Evolutionary conservation across 2,888 invertebrate species (phyloP).

Genomic region (Phania funesta): DNA sequence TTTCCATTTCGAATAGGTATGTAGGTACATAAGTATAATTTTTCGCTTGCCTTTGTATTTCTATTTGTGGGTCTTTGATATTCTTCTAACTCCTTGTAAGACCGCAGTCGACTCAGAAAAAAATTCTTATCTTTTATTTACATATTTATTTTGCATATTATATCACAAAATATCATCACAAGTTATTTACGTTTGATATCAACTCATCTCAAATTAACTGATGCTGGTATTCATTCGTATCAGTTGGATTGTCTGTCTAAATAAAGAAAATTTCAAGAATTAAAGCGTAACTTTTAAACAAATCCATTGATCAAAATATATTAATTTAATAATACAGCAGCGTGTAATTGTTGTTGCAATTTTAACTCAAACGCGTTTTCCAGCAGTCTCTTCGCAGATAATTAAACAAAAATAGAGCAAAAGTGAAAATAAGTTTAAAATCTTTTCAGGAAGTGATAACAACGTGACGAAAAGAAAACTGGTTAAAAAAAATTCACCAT

Average conservation of each 20-base stretch:
- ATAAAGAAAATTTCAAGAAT: slow-evolving; percentile 27
- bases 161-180: slow-evolving; percentile 13
- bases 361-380: slow-evolving; percentile 51
- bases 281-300: slow-evolving; percentile 30
- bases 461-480: slow-evolving; percentile 37
- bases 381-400: slow-evolving; percentile 28
- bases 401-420: not conserved
- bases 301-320: slow-evolving; percentile 26
- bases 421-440: not conserved
- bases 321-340: slow-evolving; percentile 23
- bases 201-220: slow-evolving; percentile 19
- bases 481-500: not conserved
- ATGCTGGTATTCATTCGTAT: slow-evolving; percentile 1
- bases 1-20: no score
- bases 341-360: slow-evolving; percentile 53
- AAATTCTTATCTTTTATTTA: slow-evolving; percentile 43
- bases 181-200: slow-evolving; percentile 12
- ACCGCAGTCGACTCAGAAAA: slow-evolving; percentile 4
- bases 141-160: slow-evolving; percentile 37
- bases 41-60: not conserved
- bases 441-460: not conserved
- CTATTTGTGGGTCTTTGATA: not conserved
- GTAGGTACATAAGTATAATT: no score
- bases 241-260: not conserved
- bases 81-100: slow-evolving; percentile 17